These are phyloP conservation scores for Amphipyra berbera DNA, from an alignment of 2,888 invertebrate genomes.

Conservation along the genomic window DNA sequence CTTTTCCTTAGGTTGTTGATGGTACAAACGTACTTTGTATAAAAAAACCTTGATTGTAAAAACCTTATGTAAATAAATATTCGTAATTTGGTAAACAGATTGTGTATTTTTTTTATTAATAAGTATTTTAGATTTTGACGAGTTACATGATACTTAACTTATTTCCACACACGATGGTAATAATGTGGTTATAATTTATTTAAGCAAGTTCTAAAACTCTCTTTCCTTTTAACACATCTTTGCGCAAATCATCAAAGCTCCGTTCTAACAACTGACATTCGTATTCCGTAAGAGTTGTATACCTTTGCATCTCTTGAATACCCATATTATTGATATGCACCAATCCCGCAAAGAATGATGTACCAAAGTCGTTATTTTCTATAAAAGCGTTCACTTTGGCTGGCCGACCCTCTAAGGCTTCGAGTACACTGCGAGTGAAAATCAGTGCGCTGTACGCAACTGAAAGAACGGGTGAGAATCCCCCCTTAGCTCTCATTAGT, in stretches of 20 bases:
- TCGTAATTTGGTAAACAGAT: slow-evolving; percentile 70
- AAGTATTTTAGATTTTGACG: neutral
- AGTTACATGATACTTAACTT: neutral
- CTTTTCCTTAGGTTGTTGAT: slow-evolving; percentile 73
- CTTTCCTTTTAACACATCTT: slow-evolving; percentile 73
- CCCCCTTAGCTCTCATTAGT: slow-evolving; percentile 91
- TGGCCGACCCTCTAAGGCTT: slow-evolving; percentile 77
- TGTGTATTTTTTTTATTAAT: slow-evolving; percentile 40
- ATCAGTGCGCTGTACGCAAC: slow-evolving; percentile 91
- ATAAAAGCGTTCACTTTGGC: slow-evolving; percentile 72
- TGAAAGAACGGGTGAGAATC: slow-evolving; percentile 90
- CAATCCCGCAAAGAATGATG: slow-evolving; percentile 75
- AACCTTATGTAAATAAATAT: slow-evolving; percentile 80
- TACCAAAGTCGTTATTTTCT: slow-evolving; percentile 82
- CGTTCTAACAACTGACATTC: slow-evolving; percentile 75
- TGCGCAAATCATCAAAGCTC: slow-evolving; percentile 71
- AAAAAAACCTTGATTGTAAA: slow-evolving; percentile 60
- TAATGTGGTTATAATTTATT: neutral
- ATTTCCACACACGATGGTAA: slow-evolving; percentile 12
- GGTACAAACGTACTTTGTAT: slow-evolving; percentile 67
- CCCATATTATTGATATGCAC: slow-evolving; percentile 71
- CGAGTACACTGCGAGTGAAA: slow-evolving; percentile 89
- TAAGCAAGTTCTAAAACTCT: slow-evolving; percentile 71
- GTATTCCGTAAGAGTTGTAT: slow-evolving; percentile 66
- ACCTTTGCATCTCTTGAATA: slow-evolving; percentile 72